These are phyloP conservation scores for Catamblyrhynchus diadema DNA, from an alignment of 2,797 vertebrate genomes.

Conservation along the genomic window DNA sequence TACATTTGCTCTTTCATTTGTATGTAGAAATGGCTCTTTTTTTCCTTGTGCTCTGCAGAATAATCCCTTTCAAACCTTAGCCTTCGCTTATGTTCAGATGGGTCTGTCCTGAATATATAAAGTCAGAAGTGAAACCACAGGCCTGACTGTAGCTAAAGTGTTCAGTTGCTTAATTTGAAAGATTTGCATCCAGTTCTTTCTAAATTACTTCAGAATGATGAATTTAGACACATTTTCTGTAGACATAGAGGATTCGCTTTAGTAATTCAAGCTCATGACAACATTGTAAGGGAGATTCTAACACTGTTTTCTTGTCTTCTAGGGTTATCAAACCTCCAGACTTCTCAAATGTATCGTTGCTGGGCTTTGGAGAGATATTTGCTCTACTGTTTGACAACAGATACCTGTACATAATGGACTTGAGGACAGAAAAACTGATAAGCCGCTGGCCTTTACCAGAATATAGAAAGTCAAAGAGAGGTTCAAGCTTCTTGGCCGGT, in stretches of 20 bases:
- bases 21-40: neutral
- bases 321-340: constrained; percentile 96
- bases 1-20: neutral
- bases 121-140: neutral
- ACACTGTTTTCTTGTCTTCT: constrained; percentile 22
- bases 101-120: neutral
- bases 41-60: neutral
- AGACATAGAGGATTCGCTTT: neutral
- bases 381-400: constrained; percentile 95
- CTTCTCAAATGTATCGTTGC: constrained; percentile 89
- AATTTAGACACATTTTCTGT: neutral
- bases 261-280: neutral
- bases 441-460: constrained; percentile 97
- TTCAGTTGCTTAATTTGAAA: neutral
- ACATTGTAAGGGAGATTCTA: neutral
- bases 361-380: constrained; percentile 94
- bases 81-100: neutral
- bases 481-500: constrained; percentile 95
- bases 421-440: constrained; percentile 92
- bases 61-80: neutral
- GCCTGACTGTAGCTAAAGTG: neutral
- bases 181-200: neutral
- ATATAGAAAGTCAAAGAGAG: constrained; percentile 96
- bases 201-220: neutral
- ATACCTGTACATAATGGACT: constrained; percentile 96